Percentiles rank a stretch among this genome's conserved stretches.
phyloP scores from a whole-genome alignment of 2,888 invertebrate genomes.

The Drosophila melanosoma region DNA sequence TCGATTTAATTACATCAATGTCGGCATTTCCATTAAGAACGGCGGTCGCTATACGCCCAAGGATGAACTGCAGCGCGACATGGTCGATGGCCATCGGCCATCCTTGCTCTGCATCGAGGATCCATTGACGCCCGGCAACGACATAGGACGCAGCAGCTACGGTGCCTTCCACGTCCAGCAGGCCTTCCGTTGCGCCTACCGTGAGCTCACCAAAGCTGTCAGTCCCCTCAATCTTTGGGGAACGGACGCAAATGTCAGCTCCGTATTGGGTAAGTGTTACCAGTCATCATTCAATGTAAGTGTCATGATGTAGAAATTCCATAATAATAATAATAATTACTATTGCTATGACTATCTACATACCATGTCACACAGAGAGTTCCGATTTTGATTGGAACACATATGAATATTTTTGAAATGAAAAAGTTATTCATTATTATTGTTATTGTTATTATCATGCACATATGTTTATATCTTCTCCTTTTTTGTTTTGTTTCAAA shows the following conservation, averaged over 20 bases:
- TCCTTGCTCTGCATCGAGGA: conserved; percentile 99
- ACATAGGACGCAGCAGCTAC: conserved; percentile 98
- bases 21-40: conserved; percentile 93
- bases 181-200: conserved; percentile 98
- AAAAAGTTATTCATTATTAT: background rate
- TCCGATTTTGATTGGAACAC: background rate
- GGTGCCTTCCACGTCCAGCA: conserved; percentile 90
- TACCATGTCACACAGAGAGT: background rate
- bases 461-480: background rate
- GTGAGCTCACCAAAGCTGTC: conserved; percentile 91
- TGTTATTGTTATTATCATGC: no score
- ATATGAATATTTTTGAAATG: background rate
- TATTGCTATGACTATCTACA: background rate
- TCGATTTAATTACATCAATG: conserved; percentile 97
- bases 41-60: conserved; percentile 97
- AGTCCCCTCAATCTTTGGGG: conserved; percentile 86
- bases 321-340: background rate
- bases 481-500: conserved; percentile 17
- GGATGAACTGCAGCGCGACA: conserved; percentile 96
- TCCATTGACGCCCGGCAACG: conserved; percentile 97
- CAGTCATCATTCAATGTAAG: background rate
- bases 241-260: conserved; percentile 87
- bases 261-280: conserved; percentile 87
- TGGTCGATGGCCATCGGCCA: conserved; percentile 97
- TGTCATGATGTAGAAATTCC: background rate